These are phyloP conservation scores for Hyperopisus bebe DNA, from an alignment of 2,113 vertebrate genomes.

Conservation along the genomic window DNA sequence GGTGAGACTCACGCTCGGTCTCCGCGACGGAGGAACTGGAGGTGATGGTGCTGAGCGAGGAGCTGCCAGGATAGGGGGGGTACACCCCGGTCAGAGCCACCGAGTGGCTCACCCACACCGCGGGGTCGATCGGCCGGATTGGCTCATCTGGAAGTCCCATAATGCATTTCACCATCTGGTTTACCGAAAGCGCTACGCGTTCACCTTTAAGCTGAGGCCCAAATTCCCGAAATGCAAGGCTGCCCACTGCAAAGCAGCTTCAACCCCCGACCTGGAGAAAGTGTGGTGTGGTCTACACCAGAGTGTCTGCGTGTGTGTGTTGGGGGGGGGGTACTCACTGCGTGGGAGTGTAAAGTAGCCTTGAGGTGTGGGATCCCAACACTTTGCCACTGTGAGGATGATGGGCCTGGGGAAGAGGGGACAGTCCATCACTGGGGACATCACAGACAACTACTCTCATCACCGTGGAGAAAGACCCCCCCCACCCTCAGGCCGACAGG, in stretches of 20 bases:
- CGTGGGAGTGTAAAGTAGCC: slow-evolving; percentile 83
- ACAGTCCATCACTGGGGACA: not conserved
- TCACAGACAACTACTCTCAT: not conserved
- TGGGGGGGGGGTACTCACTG: slow-evolving; percentile 61
- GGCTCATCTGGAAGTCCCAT: slow-evolving; percentile 65
- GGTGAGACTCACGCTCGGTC: slow-evolving; percentile 62
- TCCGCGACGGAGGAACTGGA: slow-evolving; percentile 76
- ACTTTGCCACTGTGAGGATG: slow-evolving; percentile 82
- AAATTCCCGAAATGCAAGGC: not conserved
- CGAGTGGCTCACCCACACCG: slow-evolving; percentile 78
- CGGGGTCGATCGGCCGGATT: slow-evolving; percentile 81
- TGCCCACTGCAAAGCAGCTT: not conserved
- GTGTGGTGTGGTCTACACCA: not conserved
- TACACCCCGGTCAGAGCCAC: slow-evolving; percentile 77
- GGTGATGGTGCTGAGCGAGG: slow-evolving; percentile 77
- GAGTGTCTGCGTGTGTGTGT: not conserved
- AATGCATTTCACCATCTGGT: not conserved
- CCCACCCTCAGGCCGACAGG: not conserved
- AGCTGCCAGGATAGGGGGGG: slow-evolving; percentile 74
- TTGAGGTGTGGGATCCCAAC: slow-evolving; percentile 84
- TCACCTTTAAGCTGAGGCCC: not conserved
- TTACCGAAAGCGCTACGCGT: not conserved
- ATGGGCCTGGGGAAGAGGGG: slow-evolving; percentile 65
- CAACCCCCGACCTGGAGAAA: not conserved
- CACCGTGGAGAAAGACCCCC: not conserved